A percentile compares a stretch with the other conserved stretches of the same genome.
Evolutionary conservation across 2,113 vertebrate species (phyloP).

Genomic region (Aplodontia rufa): DNA sequence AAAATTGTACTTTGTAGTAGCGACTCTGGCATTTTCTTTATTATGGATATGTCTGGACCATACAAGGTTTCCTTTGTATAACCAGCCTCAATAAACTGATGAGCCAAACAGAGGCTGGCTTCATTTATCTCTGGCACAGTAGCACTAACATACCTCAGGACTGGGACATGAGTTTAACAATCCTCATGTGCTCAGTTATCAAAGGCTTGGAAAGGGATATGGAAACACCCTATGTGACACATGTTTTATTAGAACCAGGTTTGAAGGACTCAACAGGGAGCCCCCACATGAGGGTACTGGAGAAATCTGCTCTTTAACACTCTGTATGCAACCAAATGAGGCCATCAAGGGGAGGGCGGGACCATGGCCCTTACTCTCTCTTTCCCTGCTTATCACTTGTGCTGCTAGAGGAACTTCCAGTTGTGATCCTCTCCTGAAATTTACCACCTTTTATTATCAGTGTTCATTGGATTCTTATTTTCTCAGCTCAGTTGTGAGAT

Average conservation of each 20-base stretch:
- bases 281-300: background rate
- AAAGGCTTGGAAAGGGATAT: slow-evolving; percentile 3
- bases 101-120: slow-evolving; percentile 18
- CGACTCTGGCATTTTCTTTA: slow-evolving; percentile 57
- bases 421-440: background rate
- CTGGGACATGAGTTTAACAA: background rate
- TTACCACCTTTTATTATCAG: background rate
- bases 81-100: slow-evolving; percentile 51
- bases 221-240: background rate
- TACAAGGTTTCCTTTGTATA: slow-evolving; percentile 67
- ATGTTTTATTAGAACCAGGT: background rate
- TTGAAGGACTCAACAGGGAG: background rate
- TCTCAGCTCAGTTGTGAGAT: background rate
- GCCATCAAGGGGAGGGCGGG: background rate
- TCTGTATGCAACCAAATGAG: background rate
- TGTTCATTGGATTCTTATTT: background rate
- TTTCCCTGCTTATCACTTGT: background rate
- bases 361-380: background rate
- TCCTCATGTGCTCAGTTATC: background rate
- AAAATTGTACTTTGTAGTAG: slow-evolving; percentile 50
- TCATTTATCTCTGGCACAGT: slow-evolving; percentile 34
- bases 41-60: slow-evolving; percentile 46
- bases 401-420: background rate
- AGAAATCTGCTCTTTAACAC: background rate
- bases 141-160: background rate